phyloP scores from a whole-genome alignment of 2,888 invertebrate species.

The Eurytoma adleriae region DNA sequence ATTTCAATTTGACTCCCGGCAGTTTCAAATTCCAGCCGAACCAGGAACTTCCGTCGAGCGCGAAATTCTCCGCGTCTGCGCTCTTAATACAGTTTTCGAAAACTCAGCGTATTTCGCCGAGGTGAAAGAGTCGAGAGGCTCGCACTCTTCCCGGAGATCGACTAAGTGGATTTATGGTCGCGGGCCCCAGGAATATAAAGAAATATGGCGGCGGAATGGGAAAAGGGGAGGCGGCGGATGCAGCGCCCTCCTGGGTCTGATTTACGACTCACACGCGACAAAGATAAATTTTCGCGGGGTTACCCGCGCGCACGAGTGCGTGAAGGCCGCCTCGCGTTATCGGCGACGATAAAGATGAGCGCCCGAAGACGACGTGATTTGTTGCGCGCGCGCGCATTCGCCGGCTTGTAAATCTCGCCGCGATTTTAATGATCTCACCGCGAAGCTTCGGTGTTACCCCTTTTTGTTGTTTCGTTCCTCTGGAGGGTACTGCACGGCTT shows the following conservation, averaged over 20 bases:
- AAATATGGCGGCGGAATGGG: constrained; percentile 40
- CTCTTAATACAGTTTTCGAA: neutral
- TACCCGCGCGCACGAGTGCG: neutral
- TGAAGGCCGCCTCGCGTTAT: constrained; percentile 8
- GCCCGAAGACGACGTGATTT: constrained; percentile 21
- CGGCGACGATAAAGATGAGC: constrained; percentile 24
- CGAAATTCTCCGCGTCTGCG: neutral
- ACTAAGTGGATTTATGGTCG: constrained; percentile 47
- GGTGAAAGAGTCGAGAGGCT: neutral
- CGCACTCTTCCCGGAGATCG: constrained; percentile 3
- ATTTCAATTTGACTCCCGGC: no score
- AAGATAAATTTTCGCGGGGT: constrained; percentile 42
- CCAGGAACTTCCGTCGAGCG: neutral
- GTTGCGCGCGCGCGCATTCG: neutral
- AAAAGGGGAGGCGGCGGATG: constrained; percentile 18
- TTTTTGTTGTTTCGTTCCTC: no score
- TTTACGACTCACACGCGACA: constrained; percentile 45
- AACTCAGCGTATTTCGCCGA: neutral
- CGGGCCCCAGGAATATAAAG: constrained; percentile 30
- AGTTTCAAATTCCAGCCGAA: no score
- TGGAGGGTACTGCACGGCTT: no score
- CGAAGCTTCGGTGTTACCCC: no score
- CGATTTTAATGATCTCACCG: constrained; percentile 6
- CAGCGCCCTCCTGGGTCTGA: constrained; percentile 30
- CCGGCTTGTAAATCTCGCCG: constrained; percentile 13